Percentiles rank a stretch among this genome's conserved stretches.
Conservation (phyloP, 2,113 vertebrate genomes). For the Pomatorhinus ruficollis region DNA sequence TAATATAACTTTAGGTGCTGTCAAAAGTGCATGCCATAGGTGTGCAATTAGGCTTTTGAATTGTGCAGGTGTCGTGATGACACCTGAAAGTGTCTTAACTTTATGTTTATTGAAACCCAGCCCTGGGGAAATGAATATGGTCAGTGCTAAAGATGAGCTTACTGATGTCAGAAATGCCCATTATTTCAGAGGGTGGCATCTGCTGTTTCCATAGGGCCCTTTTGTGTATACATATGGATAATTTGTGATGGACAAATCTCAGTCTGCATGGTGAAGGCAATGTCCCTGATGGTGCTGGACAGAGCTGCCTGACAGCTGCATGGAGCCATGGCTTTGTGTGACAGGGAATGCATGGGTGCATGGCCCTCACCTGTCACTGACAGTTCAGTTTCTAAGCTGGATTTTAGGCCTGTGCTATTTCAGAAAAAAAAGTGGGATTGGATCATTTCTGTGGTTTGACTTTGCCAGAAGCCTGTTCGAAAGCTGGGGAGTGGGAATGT, state of each 20-base stretch:
- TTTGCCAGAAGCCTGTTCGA: neutral
- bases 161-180: neutral
- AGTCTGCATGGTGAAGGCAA: neutral
- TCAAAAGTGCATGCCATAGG: neutral
- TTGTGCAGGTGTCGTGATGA: neutral
- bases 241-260: neutral
- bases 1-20: neutral
- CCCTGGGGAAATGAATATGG: neutral
- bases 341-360: fast-evolving
- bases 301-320: neutral
- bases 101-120: neutral
- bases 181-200: neutral
- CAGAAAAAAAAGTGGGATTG: neutral
- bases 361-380: neutral
- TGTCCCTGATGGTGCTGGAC: too few species aligned
- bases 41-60: neutral
- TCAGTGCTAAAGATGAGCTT: neutral
- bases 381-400: neutral
- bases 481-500: neutral
- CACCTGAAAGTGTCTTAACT: neutral
- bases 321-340: fast-evolving
- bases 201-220: neutral
- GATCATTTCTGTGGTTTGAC: neutral
- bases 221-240: neutral
- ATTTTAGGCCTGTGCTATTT: neutral